Percentiles rank a stretch among this genome's conserved stretches.
Evolutionary conservation across 1,140 invertebrate species (phyloP).

Genomic region (Anadara kagoshimensis): DNA sequence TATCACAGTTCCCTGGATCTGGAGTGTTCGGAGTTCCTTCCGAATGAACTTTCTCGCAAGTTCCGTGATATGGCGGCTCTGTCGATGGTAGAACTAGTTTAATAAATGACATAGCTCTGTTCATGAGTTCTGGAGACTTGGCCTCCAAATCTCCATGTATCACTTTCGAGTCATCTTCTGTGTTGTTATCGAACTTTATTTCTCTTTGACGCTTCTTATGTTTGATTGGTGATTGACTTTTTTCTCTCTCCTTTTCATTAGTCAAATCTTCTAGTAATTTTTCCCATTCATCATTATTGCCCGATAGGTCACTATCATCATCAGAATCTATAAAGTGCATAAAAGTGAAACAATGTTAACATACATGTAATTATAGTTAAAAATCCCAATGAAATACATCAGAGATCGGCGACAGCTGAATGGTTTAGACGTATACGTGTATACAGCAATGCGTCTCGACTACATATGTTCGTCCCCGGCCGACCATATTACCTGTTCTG

Average conservation of each 20-base stretch:
- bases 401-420: neutral
- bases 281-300: slow-evolving; percentile 38
- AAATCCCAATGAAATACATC: neutral
- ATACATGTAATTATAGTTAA: neutral
- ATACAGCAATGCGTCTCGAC: no score
- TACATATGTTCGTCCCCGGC: no score
- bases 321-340: slow-evolving; percentile 10
- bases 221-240: neutral
- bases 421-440: neutral
- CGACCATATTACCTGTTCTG: no score
- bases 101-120: neutral
- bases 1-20: neutral
- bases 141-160: no score
- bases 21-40: neutral
- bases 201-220: neutral
- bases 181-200: neutral
- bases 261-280: slow-evolving; percentile 8
- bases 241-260: neutral
- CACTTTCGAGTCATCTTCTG: no score
- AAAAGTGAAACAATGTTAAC: neutral
- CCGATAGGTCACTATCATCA: slow-evolving; percentile 20
- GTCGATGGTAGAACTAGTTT: slow-evolving; percentile 5
- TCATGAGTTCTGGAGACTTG: neutral
- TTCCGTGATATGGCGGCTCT: neutral
- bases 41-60: neutral